Evolutionary conservation across 2,888 invertebrate genomes (phyloP).

Genomic region (Exocentrus adspersus): DNA sequence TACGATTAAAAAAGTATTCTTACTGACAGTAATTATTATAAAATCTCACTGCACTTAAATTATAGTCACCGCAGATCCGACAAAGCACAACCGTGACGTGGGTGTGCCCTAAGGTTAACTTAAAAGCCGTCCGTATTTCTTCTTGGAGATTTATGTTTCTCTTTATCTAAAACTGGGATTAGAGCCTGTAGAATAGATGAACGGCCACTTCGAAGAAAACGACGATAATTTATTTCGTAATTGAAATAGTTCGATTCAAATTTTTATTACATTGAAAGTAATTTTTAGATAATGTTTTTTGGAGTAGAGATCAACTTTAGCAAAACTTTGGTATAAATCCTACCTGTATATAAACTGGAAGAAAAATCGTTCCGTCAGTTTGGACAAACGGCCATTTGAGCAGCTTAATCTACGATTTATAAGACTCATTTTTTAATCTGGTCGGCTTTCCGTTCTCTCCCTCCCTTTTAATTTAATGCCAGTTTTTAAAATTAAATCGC

Average conservation of each 20-base stretch:
- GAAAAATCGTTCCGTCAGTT: constrained; percentile 34
- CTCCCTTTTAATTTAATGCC: constrained; percentile 2
- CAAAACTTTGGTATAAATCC: neutral
- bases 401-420: constrained; percentile 33
- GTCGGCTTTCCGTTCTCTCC: constrained; percentile 8
- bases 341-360: constrained; percentile 17
- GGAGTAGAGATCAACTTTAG: too few species aligned
- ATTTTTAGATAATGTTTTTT: too few species aligned
- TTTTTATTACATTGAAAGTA: too few species aligned
- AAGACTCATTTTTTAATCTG: constrained; percentile 32
- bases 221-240: too few species aligned
- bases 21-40: too few species aligned
- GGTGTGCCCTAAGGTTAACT: constrained; percentile 6
- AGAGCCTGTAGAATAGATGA: neutral
- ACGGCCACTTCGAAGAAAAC: too few species aligned
- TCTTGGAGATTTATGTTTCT: constrained; percentile 12
- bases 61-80: constrained; percentile 1
- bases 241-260: too few species aligned
- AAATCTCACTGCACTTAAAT: neutral
- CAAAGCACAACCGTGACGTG: constrained; percentile 6
- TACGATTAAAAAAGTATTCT: too few species aligned
- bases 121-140: constrained; percentile 12
- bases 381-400: constrained; percentile 30
- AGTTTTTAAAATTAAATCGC: constrained; percentile 5
- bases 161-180: constrained; percentile 14